Evolutionary conservation across 2,888 invertebrate genomes (phyloP).

Genomic region (Gnatocerus cornutus): DNA sequence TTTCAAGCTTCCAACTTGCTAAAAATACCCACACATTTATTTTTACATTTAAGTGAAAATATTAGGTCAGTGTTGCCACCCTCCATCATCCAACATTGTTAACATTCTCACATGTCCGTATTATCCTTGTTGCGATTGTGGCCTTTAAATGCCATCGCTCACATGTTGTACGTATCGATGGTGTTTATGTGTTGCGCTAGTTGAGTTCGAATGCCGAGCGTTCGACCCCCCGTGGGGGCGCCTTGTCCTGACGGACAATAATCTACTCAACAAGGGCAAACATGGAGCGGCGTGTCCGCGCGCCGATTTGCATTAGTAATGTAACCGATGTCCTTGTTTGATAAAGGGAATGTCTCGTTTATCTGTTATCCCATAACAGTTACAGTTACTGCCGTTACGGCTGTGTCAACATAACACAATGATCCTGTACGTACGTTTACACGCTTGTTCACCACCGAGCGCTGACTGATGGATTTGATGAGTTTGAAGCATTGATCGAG

Average conservation of each 20-base stretch:
- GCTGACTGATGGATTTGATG: conserved; percentile 36
- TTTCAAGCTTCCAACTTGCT: neutral
- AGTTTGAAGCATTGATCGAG: neutral
- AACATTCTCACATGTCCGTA: conserved; percentile 17
- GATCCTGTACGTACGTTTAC: conserved; percentile 43
- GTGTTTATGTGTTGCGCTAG: conserved; percentile 21
- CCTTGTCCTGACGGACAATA: conserved; percentile 51
- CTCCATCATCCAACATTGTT: conserved; percentile 4
- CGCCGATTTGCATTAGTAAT: conserved; percentile 67
- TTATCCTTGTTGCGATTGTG: conserved; percentile 25
- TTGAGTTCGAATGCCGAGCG: conserved; percentile 6
- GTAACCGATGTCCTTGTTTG: conserved; percentile 66
- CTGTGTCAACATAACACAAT: conserved; percentile 55
- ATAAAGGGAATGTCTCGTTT: conserved; percentile 64
- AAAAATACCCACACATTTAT: neutral
- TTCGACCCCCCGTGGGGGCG: conserved; percentile 16
- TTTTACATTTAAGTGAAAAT: neutral
- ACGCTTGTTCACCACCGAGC: conserved; percentile 32
- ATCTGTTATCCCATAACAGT: conserved; percentile 57
- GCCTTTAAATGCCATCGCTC: conserved; percentile 36
- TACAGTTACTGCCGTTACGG: conserved; percentile 54
- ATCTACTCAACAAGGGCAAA: conserved; percentile 64
- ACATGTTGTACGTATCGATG: conserved; percentile 12
- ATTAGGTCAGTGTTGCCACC: conserved; percentile 2
- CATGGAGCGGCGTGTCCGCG: conserved; percentile 63